Evolutionary conservation across 2,113 vertebrate species (phyloP), one percentile per base, ranked within the genome.

Genomic region (Rhynchomys soricoides): DNA sequence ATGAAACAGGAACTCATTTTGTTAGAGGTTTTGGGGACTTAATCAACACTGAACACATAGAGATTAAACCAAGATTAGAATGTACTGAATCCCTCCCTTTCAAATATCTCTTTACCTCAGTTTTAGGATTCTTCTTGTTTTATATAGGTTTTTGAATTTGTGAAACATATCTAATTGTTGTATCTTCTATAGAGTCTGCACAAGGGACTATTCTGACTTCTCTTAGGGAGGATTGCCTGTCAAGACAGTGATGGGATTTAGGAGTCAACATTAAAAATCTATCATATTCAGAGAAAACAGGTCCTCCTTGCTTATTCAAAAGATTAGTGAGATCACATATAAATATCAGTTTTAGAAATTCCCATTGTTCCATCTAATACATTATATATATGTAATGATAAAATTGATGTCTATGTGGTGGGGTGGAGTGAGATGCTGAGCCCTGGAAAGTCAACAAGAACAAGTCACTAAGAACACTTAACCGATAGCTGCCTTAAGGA

Each of bases 401-500:
- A 74, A 92, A 82, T 22, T 34, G 71, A 29, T 74, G 50, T 11
- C n/a, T n/a, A 62, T 52, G 57, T 52, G 50, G 24, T 19, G 37
- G 7, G 70, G 31, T 68, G 13, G 13, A 7, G 40, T 2, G 10
- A 19, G 48, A 62, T 22, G 17, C 9, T 94, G 68, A 64, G 24
- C 21, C 6, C 93, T 66, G 57, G 22, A 5, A 3, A 64, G 71
- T 40, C 37, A 96, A 48, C 3, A 50, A 68, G 89, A 91, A 7
- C 11, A 55, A 55, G 62, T 93, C 45, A n/a, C n/a, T 86, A 64
- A 92, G 57, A 62, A 94, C 88, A 87, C 57, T 50, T 26, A 86
- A 34, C 19, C 40, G 43, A 5, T 52, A 26, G 50, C 0, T 43
- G 8, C 40, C 86, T 45, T 37, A 59, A 89, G 77, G 29, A 75